Conservation (phyloP, 2,888 invertebrate species). For the Gastracanthus pulcherrimus region DNA sequence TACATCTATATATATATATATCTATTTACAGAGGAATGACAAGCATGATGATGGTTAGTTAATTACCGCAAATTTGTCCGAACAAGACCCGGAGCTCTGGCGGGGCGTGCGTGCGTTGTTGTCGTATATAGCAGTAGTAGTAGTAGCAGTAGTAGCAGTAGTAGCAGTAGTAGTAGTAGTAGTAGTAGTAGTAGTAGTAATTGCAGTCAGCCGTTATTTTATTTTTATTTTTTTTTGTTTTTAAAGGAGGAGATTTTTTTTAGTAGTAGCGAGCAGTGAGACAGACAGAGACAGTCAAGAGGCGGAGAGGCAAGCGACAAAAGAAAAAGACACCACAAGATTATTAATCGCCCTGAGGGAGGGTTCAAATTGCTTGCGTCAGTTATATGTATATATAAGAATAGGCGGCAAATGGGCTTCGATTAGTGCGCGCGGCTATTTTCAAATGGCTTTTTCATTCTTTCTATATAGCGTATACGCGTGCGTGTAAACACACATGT, state of each 20-base stretch:
- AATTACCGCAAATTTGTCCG: slow-evolving; percentile 76
- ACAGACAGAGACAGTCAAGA: slow-evolving; percentile 25
- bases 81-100: slow-evolving; percentile 66
- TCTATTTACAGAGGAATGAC: neutral
- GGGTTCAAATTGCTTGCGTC: slow-evolving; percentile 50
- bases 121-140: neutral
- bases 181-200: no score
- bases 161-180: no score
- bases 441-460: slow-evolving; percentile 44
- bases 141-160: no score
- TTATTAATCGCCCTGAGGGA: slow-evolving; percentile 52
- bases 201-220: no score
- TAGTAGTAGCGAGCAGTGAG: no score
- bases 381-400: slow-evolving; percentile 12
- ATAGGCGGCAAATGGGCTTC: slow-evolving; percentile 41
- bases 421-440: slow-evolving; percentile 31
- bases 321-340: slow-evolving; percentile 50
- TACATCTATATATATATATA: neutral
- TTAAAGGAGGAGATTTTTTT: no score
- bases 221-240: no score
- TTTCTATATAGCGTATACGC: neutral
- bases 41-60: slow-evolving; percentile 60
- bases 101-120: slow-evolving; percentile 10
- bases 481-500: no score
- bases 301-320: slow-evolving; percentile 52